Evolutionary conservation across 2,797 vertebrate species (phyloP).

Genomic region (Sebastes jordani): DNA sequence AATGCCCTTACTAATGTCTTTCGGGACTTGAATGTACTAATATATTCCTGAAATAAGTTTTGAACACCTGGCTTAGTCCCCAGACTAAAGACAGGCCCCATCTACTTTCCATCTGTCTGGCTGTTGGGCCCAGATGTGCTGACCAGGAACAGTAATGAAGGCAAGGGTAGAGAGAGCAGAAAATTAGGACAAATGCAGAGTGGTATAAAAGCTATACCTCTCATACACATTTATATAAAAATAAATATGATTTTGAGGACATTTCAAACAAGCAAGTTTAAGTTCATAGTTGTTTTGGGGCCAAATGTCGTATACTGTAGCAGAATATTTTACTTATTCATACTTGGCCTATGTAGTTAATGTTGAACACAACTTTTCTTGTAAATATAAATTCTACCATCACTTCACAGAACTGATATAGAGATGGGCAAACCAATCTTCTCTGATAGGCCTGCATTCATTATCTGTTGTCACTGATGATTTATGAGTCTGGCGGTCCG

Average conservation of each 20-base stretch:
- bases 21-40: constrained; percentile 32
- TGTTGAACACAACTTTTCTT: constrained; percentile 31
- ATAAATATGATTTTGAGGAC: not conserved
- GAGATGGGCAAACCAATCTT: constrained; percentile 48
- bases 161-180: constrained; percentile 5
- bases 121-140: constrained; percentile 56
- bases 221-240: not conserved
- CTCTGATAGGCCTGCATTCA: constrained; percentile 64
- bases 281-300: not conserved
- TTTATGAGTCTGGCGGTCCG: constrained; percentile 61
- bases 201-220: not conserved
- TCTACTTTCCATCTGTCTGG: constrained; percentile 67
- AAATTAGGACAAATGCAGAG: constrained; percentile 5
- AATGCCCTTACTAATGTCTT: constrained; percentile 31
- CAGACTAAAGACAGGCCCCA: constrained; percentile 55
- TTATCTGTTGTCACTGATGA: constrained; percentile 73
- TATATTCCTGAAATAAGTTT: constrained; percentile 49
- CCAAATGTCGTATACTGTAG: not conserved
- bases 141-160: constrained; percentile 50
- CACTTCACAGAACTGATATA: constrained; percentile 30
- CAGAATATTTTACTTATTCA: not conserved
- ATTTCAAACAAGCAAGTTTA: not conserved
- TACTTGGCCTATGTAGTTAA: not conserved
- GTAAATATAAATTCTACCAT: constrained; percentile 33
- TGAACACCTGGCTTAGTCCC: constrained; percentile 60